A percentile compares a stretch with the other conserved stretches of the same genome.
These are phyloP conservation scores for Drosophila repleta DNA, from an alignment of 1,140 invertebrate genomes.

Conservation along the genomic window DNA sequence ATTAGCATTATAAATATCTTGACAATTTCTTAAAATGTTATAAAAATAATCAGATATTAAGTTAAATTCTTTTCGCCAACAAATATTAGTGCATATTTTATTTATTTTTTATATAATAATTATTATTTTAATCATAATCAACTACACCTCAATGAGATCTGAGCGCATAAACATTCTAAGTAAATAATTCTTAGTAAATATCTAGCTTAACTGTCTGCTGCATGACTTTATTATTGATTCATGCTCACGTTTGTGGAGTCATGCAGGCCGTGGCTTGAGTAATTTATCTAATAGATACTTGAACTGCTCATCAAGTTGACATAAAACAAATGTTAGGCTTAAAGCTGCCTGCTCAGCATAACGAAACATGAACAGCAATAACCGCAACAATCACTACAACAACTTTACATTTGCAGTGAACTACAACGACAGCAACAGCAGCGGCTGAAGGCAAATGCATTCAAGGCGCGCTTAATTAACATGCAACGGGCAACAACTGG, in stretches of 20 bases:
- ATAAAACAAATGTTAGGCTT: constrained; percentile 72
- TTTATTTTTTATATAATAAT: too few species aligned
- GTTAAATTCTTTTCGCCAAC: too few species aligned
- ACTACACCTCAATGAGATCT: too few species aligned
- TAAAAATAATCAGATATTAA: too few species aligned
- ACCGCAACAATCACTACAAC: constrained; percentile 35
- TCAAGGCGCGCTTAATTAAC: constrained; percentile 79
- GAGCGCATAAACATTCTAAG: too few species aligned
- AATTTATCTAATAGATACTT: constrained; percentile 72
- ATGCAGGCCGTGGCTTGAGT: constrained; percentile 29
- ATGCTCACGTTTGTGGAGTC: constrained; percentile 33
- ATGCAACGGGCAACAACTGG: constrained; percentile 71
- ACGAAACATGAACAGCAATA: constrained; percentile 38
- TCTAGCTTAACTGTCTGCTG: constrained; percentile 11
- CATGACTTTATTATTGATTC: constrained; percentile 39
- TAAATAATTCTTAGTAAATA: not conserved
- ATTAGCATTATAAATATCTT: too few species aligned
- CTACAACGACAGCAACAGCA: constrained; percentile 10
- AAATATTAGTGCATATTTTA: too few species aligned
- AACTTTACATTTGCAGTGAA: constrained; percentile 43
- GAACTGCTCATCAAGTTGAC: constrained; percentile 73
- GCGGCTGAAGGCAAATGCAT: constrained; percentile 57
- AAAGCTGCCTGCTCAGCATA: constrained; percentile 66
- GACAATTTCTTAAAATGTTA: too few species aligned
- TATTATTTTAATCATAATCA: too few species aligned